A percentile compares a stretch with the other conserved stretches of the same genome.
Conservation (phyloP, 2,888 invertebrate genomes). For the Eilema caniola region DNA sequence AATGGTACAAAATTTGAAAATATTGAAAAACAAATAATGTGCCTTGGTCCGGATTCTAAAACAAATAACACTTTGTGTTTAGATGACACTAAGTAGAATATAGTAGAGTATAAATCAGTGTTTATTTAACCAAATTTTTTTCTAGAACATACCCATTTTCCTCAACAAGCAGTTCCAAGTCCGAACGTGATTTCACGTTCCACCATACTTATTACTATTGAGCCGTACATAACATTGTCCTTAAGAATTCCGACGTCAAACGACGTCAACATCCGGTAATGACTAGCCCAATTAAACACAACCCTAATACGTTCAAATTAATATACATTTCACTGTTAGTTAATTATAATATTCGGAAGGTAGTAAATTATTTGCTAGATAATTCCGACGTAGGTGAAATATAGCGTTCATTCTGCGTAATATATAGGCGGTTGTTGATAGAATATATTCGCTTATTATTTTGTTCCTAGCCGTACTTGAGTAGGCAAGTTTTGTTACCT, state of each 20-base stretch:
- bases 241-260: background rate
- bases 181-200: background rate
- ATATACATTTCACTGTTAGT: slow-evolving; percentile 36
- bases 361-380: slow-evolving; percentile 46
- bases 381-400: slow-evolving; percentile 45
- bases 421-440: slow-evolving; percentile 41
- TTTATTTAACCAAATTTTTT: background rate
- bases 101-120: no score
- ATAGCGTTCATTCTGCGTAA: slow-evolving; percentile 35
- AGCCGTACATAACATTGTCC: background rate
- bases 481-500: slow-evolving; percentile 17
- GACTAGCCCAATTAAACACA: slow-evolving; percentile 25
- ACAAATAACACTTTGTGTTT: background rate
- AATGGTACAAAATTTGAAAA: no score
- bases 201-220: background rate
- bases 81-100: no score
- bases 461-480: slow-evolving; percentile 9
- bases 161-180: background rate
- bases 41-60: background rate
- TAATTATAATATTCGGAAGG: slow-evolving; percentile 26
- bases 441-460: slow-evolving; percentile 23
- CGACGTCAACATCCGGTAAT: background rate
- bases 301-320: slow-evolving; percentile 25
- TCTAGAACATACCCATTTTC: background rate
- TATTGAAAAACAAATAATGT: no score